These are phyloP conservation scores for Monopterus albus DNA, from an alignment of 2,113 vertebrate genomes.

Conservation along the genomic window DNA sequence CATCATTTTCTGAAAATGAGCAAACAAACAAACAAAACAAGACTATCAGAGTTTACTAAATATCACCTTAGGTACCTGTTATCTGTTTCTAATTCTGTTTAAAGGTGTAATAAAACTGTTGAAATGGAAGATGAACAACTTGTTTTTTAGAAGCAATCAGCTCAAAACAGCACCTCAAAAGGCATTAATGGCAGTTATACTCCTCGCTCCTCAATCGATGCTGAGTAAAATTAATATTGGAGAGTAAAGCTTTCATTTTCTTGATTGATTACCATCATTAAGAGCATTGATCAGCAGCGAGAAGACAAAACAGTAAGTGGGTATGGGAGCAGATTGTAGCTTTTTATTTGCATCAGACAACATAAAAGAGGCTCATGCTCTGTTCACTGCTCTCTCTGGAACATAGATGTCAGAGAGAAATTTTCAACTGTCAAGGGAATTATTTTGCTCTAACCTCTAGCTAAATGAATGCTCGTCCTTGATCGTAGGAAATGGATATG, in stretches of 20 bases:
- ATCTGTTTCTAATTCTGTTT: constrained; percentile 78
- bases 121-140: constrained; percentile 77
- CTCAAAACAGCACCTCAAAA: constrained; percentile 74
- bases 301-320: constrained; percentile 44
- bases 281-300: constrained; percentile 75
- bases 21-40: constrained; percentile 40
- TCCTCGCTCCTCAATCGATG: constrained; percentile 75
- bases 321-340: constrained; percentile 51
- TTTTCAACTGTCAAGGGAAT: constrained; percentile 72
- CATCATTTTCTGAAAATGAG: constrained; percentile 43
- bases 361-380: constrained; percentile 49
- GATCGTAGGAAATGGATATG: constrained; percentile 69
- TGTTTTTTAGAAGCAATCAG: constrained; percentile 73
- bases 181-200: constrained; percentile 77
- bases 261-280: constrained; percentile 78
- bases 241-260: constrained; percentile 80
- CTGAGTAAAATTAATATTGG: constrained; percentile 78
- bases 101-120: constrained; percentile 74
- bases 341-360: constrained; percentile 66
- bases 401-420: constrained; percentile 69
- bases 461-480: constrained; percentile 81
- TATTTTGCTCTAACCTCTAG: constrained; percentile 75
- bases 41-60: constrained; percentile 64
- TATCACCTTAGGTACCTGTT: constrained; percentile 68
- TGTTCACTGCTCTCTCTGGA: constrained; percentile 46